Base-by-base conservation (phyloP, 2,888 invertebrate genomes). In the Plagodis dolabraria region DNA sequence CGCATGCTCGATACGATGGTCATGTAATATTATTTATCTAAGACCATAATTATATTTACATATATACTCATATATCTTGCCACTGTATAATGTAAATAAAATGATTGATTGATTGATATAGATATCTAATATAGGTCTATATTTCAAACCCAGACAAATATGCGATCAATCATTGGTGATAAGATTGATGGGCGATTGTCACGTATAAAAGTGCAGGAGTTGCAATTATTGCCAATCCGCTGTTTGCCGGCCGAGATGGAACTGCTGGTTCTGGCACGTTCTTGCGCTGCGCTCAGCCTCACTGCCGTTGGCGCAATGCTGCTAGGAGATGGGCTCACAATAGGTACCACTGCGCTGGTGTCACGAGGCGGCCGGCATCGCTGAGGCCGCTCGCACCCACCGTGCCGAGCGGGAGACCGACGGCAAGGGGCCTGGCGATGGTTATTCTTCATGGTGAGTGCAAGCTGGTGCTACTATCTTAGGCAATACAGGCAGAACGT, bases 341-440 rank as follows among this genome's bases (percentile, higher is more conserved):
- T n/a, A n/a, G n/a, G n/a, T n/a, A 49, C 44, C 60, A 47, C 33
- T 8, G 61, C 60, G 62, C 47, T 47, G 64, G 61, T 74, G 75
- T 60, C 74, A 74, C 60, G 75, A 73, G 59, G 46, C 7, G 51
- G 69, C 63, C 46, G 74, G 74, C 52, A 52, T 73, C 43, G 33
- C 53, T 12, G 71, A 67, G 62, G 74, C 74, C 34, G 67, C 64
- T 58, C 74, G 74, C 64, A 68, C 75, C 63, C 56, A 53, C 57
- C 63, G 53, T 35, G 67, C 65, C 33, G 74, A 74, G 63, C 47
- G 44, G 48, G 43, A 35, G 22, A 35, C 47, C 12, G 53, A 6
- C 36, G 9, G 45, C 11, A 40, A 9, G 8, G 12, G 6, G 67
- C 6, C 68, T 11, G 12, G 0, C 36, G 22, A 48, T 7, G 68